Conservation (phyloP, 2,113 vertebrate genomes). For the Leuciscus idus region DNA sequence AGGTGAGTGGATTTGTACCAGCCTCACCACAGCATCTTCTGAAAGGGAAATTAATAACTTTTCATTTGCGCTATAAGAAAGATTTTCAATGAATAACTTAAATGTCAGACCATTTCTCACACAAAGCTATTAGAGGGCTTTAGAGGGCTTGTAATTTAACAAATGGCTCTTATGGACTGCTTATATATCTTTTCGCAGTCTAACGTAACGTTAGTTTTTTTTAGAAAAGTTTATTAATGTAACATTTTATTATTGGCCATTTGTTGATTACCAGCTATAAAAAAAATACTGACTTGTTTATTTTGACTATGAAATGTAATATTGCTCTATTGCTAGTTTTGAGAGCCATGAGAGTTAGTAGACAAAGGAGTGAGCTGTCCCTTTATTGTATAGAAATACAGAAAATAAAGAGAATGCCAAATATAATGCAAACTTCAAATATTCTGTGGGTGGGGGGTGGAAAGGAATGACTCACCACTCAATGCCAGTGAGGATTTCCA, state of each 20-base stretch:
- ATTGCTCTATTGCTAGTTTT: neutral
- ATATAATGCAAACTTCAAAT: slow-evolving; percentile 26
- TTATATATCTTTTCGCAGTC: too few relatives aligned
- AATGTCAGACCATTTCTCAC: neutral
- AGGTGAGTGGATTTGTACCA: neutral
- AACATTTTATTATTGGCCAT: neutral
- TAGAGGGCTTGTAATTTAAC: neutral
- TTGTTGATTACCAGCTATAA: neutral
- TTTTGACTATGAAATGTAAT: neutral
- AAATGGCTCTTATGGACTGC: neutral
- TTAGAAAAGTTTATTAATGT: neutral
- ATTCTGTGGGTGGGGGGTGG: neutral
- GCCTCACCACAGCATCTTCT: neutral
- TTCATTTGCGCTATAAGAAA: neutral
- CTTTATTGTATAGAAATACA: slow-evolving; percentile 9
- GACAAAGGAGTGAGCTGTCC: neutral
- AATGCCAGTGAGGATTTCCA: neutral
- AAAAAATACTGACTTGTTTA: neutral
- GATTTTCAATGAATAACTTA: neutral
- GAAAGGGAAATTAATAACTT: neutral
- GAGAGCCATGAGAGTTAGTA: neutral
- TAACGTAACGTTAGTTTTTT: too few relatives aligned
- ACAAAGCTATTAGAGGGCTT: neutral
- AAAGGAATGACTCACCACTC: slow-evolving; percentile 11
- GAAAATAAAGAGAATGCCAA: slow-evolving; percentile 30